Base-by-base conservation (phyloP, 1,140 invertebrate species). In the Teleopsis dalmanni region DNA sequence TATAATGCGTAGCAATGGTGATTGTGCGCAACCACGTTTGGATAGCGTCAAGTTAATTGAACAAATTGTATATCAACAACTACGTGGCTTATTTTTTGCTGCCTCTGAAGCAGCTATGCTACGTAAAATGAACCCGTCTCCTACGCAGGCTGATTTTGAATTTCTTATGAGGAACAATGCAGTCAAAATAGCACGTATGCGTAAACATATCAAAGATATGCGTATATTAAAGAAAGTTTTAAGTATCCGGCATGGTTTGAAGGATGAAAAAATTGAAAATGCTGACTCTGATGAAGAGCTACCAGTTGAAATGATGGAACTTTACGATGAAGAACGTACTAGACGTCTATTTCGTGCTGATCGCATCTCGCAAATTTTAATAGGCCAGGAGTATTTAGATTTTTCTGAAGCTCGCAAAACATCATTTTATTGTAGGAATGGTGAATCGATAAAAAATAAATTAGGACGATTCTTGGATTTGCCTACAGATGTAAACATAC, bases 1-100 rank as follows among this genome's bases (percentile, higher is more conserved):
- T 44, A 70, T 70, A 11, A 70, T 70, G 67, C 59, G 67, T 3
- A 70, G 68, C 19, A 66, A 65, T 36, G 67, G 67, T 0, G 67
- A 70, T 29, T 59, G 65, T 25, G 62, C 65, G 44, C 59, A 65
- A 33, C 68, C 68, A 0, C 53, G 59, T 0, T 55, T 54, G 6
- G 56, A 57, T 0, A 65, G 68, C 37, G 63, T 71, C 0, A 65
- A 69, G 27, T 43, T 71, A 41, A 62, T 71, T 0, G 68, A 71
- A 42, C 64, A 70, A 31, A 69, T 71, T 31, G 45, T 71, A 4
- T 62, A 71, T 34, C 67, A 71, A 51, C 68, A 71, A 40, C 33
- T 71, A 18, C 56, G 65, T 6, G 67, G 62, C 0, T 67, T 71
- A 25, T 65, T 71, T n/a, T 63, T 60, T 31, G 65, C 69, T 38